These are phyloP conservation scores for Sinocyclocheilus rhinocerous DNA, from an alignment of 2,113 vertebrate species.

Conservation along the genomic window DNA sequence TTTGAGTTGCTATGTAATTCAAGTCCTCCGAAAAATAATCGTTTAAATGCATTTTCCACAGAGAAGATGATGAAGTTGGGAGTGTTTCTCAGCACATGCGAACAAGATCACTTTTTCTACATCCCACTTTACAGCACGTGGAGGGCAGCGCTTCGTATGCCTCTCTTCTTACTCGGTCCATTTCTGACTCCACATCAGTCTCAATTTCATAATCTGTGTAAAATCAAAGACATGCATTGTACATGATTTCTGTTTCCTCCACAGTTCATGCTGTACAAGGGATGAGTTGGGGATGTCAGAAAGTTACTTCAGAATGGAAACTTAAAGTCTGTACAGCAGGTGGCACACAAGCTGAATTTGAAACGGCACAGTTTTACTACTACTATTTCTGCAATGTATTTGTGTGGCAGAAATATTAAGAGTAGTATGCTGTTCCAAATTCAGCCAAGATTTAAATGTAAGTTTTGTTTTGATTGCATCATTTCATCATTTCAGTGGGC, in stretches of 20 bases:
- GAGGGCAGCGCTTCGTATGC: conserved; percentile 57
- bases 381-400: neutral
- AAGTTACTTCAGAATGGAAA: neutral
- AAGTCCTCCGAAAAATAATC: neutral
- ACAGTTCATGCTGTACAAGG: neutral
- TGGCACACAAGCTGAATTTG: neutral
- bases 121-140: conserved; percentile 72
- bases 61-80: neutral
- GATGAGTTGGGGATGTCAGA: neutral
- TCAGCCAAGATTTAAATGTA: neutral
- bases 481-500: neutral
- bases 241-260: neutral
- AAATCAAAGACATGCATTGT: conserved; percentile 16
- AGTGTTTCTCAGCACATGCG: conserved; percentile 65
- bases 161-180: conserved; percentile 52
- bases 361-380: neutral
- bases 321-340: neutral
- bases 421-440: neutral
- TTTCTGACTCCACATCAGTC: conserved; percentile 27
- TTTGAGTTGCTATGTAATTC: neutral
- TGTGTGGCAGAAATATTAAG: neutral
- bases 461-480: neutral
- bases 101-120: conserved; percentile 69
- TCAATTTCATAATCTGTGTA: conserved; percentile 50
- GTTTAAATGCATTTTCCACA: conserved; percentile 1